Conservation (phyloP, 1,140 invertebrate genomes). For the Camponotus floridanus region DNA sequence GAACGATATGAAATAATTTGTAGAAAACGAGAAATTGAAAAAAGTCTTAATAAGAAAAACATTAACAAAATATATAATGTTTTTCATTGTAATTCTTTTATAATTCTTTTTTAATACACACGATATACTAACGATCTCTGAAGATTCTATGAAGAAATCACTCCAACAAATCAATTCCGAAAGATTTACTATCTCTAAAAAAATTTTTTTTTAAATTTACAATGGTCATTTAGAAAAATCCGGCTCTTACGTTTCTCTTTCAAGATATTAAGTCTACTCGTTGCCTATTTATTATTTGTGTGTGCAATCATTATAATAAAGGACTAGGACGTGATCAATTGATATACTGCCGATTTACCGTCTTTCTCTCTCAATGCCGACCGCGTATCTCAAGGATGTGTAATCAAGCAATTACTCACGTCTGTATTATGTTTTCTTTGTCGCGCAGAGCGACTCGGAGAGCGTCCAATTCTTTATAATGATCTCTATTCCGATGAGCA, state of each 20-base stretch:
- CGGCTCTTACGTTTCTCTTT: not conserved
- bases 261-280: constrained; percentile 5
- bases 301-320: constrained; percentile 28
- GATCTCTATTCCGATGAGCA: constrained; percentile 83
- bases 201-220: not conserved
- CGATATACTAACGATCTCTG: too few relatives aligned
- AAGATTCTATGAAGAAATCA: constrained; percentile 16
- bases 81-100: not conserved
- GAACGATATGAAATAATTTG: constrained; percentile 6
- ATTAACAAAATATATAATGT: not conserved
- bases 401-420: constrained; percentile 78
- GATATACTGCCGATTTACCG: not conserved
- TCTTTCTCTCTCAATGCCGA: not conserved
- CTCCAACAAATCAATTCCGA: not conserved
- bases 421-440: constrained; percentile 94
- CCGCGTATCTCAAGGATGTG: constrained; percentile 1
- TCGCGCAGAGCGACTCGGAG: constrained; percentile 91
- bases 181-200: not conserved
- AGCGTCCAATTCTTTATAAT: constrained; percentile 90
- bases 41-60: not conserved
- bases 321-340: constrained; percentile 23
- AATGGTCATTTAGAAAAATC: constrained; percentile 9
- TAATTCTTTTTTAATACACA: not conserved
- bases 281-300: constrained; percentile 8
- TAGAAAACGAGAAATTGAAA: not conserved